Conservation (phyloP, 2,113 vertebrate genomes). For the Andinoacara biseriatus region DNA sequence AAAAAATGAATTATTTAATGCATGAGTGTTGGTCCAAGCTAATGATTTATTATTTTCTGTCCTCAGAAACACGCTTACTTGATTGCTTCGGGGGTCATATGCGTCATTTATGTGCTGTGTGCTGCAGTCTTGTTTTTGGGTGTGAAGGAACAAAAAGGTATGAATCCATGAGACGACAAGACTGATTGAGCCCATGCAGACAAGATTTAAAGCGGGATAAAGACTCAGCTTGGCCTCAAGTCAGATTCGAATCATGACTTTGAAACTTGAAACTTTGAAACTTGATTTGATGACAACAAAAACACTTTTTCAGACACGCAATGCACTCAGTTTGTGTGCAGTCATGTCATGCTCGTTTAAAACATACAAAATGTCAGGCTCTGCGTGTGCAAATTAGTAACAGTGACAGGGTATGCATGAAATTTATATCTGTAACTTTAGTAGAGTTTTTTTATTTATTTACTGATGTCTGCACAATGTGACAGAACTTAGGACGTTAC, state of each 20-base stretch:
- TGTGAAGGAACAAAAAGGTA: constrained; percentile 89
- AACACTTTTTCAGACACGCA: no score
- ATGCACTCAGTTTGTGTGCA: not conserved
- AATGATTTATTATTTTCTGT: not conserved
- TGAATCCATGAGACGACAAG: constrained; percentile 18
- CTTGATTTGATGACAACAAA: not conserved
- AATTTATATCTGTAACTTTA: no score
- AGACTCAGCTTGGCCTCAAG: not conserved
- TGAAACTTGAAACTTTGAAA: not conserved
- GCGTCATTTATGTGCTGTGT: constrained; percentile 88
- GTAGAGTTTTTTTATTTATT: no score
- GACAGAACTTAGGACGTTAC: no score
- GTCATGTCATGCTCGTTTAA: not conserved
- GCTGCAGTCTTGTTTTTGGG: constrained; percentile 85
- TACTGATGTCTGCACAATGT: no score
- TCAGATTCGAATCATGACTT: not conserved
- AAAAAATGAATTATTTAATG: fast-evolving
- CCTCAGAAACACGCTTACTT: constrained; percentile 88
- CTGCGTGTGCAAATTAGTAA: not conserved
- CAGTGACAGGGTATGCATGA: not conserved
- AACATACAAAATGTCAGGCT: not conserved
- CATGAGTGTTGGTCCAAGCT: not conserved
- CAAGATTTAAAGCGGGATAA: not conserved
- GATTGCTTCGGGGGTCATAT: constrained; percentile 88
- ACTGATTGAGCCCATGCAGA: not conserved